These are phyloP conservation scores for Belgica antarctica DNA, from an alignment of 2,888 invertebrate genomes.

Conservation along the genomic window DNA sequence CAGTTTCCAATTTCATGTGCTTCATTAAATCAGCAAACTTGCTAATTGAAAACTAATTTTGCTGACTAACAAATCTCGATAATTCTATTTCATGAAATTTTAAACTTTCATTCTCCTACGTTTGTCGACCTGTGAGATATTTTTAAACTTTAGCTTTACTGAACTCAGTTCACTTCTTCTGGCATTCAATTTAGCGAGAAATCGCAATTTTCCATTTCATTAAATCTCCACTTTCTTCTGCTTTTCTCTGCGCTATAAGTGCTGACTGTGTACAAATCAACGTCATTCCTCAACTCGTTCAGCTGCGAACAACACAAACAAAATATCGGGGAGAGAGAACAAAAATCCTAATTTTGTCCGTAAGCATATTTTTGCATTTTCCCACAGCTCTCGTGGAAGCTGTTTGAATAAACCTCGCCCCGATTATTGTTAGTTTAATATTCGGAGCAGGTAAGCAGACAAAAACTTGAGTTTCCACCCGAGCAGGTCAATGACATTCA, in stretches of 20 bases:
- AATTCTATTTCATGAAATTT: too few species aligned
- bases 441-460: neutral
- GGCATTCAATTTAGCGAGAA: slow-evolving; percentile 28
- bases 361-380: slow-evolving; percentile 4
- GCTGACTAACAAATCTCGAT: too few species aligned
- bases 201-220: slow-evolving; percentile 13
- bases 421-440: slow-evolving; percentile 3
- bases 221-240: neutral
- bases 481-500: too few species aligned
- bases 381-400: neutral
- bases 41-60: too few species aligned
- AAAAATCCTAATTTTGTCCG: slow-evolving; percentile 2
- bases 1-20: too few species aligned
- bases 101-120: too few species aligned
- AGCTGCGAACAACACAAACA: slow-evolving; percentile 19
- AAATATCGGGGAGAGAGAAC: neutral
- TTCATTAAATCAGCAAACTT: too few species aligned
- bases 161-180: too few species aligned
- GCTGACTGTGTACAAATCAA: slow-evolving; percentile 6
- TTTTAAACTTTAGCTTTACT: too few species aligned
- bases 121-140: too few species aligned
- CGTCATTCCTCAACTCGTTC: neutral
- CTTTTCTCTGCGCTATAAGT: slow-evolving; percentile 12
- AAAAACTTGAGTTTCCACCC: too few species aligned
- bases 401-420: too few species aligned